These are phyloP conservation scores for Styela clava DNA, from an alignment of 23 tunicate species.

Conservation along the genomic window DNA sequence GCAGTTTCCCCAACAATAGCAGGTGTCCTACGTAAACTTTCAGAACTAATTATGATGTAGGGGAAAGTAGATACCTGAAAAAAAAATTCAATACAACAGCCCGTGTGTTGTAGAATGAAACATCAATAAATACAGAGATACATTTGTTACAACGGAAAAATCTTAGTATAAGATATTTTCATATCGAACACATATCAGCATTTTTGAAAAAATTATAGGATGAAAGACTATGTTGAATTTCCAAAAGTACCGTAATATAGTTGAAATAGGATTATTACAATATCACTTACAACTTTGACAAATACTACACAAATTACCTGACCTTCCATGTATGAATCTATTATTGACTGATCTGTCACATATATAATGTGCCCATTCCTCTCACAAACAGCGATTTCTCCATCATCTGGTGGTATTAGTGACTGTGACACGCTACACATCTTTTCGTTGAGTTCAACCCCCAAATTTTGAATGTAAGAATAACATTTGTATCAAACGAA, in stretches of 20 bases:
- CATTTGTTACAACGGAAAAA: too few species aligned
- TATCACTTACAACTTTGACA: too few species aligned
- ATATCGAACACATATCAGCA: too few species aligned
- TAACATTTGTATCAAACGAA: too few species aligned
- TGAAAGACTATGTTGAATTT: too few species aligned
- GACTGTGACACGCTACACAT: conserved; percentile 26
- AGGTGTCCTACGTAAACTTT: conserved; percentile 32
- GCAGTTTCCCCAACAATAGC: conserved; percentile 49
- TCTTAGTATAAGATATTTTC: too few species aligned
- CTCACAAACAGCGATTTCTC: conserved; percentile 44
- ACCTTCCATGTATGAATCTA: conserved; percentile 25
- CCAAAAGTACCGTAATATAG: too few species aligned
- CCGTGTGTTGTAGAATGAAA: neutral
- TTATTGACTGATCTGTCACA: conserved; percentile 4
- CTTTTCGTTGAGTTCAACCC: neutral
- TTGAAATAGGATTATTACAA: too few species aligned
- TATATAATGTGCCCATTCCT: conserved; percentile 43
- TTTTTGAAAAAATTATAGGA: too few species aligned
- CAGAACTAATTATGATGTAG: conserved; percentile 37
- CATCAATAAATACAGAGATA: neutral
- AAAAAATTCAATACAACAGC: neutral
- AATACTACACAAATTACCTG: conserved; percentile 19
- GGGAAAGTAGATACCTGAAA: conserved; percentile 35
- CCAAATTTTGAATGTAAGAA: too few species aligned
- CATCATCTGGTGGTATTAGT: conserved; percentile 7